These are phyloP conservation scores for Cassiopea xamachana DNA, from an alignment of 30 jellyfish, hydroid and myxozoan species.

Conservation along the genomic window DNA sequence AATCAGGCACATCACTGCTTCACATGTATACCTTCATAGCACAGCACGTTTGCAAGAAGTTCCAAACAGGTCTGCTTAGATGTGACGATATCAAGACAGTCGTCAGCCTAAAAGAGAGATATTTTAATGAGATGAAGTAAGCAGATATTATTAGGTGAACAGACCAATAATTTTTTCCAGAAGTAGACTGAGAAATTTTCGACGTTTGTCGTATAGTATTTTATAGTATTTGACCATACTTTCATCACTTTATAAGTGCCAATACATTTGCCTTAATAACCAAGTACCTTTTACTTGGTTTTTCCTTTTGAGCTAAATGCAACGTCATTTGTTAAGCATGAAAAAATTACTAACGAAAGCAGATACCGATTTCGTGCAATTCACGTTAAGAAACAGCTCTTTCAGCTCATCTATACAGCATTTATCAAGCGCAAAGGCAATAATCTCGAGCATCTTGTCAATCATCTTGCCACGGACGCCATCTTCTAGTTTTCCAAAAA, in stretches of 20 bases:
- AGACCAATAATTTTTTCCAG: neutral
- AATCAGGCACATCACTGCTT: neutral
- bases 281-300: too few species aligned
- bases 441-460: neutral
- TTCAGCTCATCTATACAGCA: neutral
- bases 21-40: neutral
- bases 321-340: neutral
- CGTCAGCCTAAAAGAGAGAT: neutral
- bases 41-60: neutral
- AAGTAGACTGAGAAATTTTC: too few species aligned
- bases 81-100: slow-evolving; percentile 1
- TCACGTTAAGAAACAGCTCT: neutral
- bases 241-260: too few species aligned
- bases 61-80: slow-evolving; percentile 17
- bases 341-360: neutral
- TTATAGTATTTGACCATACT: too few species aligned
- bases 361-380: neutral
- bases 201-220: too few species aligned
- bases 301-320: too few species aligned
- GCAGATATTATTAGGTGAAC: neutral
- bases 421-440: neutral
- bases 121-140: neutral
- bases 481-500: neutral
- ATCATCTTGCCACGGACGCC: neutral
- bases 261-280: too few species aligned